A percentile compares a stretch with the other conserved stretches of the same genome.
Conservation (phyloP, 2,797 vertebrate species). For the Cephalopachus bancanus region DNA sequence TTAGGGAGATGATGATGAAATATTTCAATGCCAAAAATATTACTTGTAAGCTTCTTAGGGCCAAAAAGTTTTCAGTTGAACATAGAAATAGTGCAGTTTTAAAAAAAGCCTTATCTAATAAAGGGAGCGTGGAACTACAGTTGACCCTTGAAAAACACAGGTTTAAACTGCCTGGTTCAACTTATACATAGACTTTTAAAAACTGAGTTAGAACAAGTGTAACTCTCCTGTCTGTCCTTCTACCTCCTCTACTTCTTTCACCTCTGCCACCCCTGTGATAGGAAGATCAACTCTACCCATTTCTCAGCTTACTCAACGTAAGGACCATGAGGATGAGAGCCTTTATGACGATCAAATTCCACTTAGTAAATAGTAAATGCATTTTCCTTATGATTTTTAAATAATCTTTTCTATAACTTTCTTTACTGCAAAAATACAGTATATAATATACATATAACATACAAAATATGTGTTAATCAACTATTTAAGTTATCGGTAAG, state of each 20-base stretch:
- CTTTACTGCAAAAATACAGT: background rate
- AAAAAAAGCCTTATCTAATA: background rate
- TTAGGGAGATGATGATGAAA: background rate
- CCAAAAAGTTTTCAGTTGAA: background rate
- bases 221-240: background rate
- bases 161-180: background rate
- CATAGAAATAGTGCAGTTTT: background rate
- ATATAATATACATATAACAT: background rate
- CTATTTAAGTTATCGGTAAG: background rate
- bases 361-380: background rate
- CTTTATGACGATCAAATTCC: background rate
- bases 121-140: background rate
- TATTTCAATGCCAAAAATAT: constrained; percentile 16
- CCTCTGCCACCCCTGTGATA: background rate
- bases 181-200: background rate
- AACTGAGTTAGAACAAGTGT: background rate
- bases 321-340: background rate
- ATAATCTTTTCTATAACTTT: background rate
- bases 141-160: background rate
- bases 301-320: background rate
- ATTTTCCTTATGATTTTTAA: background rate
- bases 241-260: background rate
- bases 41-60: background rate
- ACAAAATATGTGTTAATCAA: background rate
- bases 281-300: background rate